Evolutionary conservation across 1,140 invertebrate species (phyloP).

Genomic region (Antheraea mylitta): DNA sequence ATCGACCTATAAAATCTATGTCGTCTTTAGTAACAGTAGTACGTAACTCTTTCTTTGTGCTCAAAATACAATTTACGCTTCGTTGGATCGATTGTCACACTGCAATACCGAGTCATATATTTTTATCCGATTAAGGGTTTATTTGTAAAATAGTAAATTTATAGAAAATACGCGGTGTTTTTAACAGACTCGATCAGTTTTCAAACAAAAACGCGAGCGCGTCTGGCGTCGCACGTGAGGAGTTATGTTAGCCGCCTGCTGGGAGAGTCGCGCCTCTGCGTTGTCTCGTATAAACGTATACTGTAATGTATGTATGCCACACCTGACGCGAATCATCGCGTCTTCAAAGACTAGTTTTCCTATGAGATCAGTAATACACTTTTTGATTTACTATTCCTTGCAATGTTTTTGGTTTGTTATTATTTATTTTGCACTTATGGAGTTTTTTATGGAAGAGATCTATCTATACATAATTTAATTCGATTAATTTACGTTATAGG

Average conservation of each 20-base stretch:
- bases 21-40: too few species aligned
- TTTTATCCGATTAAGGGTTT: constrained; percentile 23
- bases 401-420: background rate
- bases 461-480: too few species aligned
- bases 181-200: constrained; percentile 33
- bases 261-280: constrained; percentile 29
- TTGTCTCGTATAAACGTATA: background rate
- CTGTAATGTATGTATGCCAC: constrained; percentile 9
- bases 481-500: too few species aligned
- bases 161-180: constrained; percentile 34
- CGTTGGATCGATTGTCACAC: too few species aligned
- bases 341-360: background rate
- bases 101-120: constrained; percentile 13
- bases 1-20: too few species aligned
- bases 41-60: too few species aligned
- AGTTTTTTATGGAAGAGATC: too few species aligned
- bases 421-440: too few species aligned
- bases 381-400: background rate
- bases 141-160: constrained; percentile 50
- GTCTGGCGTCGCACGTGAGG: constrained; percentile 29
- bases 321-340: constrained; percentile 1
- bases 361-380: background rate
- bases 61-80: too few species aligned
- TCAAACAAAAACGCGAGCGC: constrained; percentile 38
- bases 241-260: constrained; percentile 36